Percentiles rank a stretch among this genome's conserved stretches.
phyloP scores from a whole-genome alignment of 2,888 invertebrate species.

The Neoaliturus tenellus region DNA sequence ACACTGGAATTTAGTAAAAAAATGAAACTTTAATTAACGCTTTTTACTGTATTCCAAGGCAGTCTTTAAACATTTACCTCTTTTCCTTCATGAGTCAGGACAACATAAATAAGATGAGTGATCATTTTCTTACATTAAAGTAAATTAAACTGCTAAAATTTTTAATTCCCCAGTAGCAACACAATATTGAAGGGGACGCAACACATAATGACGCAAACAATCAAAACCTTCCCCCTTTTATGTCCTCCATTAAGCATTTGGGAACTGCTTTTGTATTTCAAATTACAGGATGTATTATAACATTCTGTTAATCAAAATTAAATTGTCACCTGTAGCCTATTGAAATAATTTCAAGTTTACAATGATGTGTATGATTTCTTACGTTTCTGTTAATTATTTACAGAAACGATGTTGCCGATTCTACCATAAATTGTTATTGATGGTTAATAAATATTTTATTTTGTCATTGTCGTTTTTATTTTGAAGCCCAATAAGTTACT shows the following conservation, averaged over 20 bases:
- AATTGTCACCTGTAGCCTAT: background rate
- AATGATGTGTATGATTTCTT: background rate
- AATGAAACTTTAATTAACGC: too few relatives aligned
- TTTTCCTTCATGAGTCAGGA: too few relatives aligned
- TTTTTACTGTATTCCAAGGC: too few relatives aligned
- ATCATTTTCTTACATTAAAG: too few relatives aligned
- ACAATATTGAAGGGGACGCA: too few relatives aligned
- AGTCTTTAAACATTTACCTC: too few relatives aligned
- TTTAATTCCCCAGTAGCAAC: too few relatives aligned
- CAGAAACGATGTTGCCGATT: background rate
- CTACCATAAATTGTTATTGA: background rate
- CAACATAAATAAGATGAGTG: too few relatives aligned
- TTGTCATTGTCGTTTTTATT: background rate
- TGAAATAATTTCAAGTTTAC: background rate
- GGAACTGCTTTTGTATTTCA: background rate
- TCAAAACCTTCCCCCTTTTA: too few relatives aligned
- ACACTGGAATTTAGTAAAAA: too few relatives aligned
- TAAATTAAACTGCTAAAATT: too few relatives aligned
- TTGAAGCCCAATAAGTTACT: background rate
- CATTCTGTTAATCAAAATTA: background rate
- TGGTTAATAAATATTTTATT: slow-evolving; percentile 33
- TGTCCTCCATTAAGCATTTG: background rate
- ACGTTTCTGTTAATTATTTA: background rate
- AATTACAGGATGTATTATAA: background rate
- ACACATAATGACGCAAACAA: too few relatives aligned